A percentile compares a stretch with the other conserved stretches of the same genome.
phyloP scores from a whole-genome alignment of 1,140 invertebrate genomes.

The Thereuonema tuberculata region DNA sequence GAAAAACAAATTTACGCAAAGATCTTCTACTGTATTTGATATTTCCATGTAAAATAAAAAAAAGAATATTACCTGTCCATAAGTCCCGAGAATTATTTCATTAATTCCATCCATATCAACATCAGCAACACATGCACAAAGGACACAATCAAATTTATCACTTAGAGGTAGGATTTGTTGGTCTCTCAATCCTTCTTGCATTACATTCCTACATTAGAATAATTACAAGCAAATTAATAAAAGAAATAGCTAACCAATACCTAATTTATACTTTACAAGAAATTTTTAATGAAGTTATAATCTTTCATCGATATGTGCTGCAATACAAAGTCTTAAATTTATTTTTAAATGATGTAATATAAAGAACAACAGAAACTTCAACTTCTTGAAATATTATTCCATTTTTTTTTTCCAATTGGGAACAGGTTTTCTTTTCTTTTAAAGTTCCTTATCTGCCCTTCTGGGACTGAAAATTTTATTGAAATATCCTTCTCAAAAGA shows the following conservation, averaged over 20 bases:
- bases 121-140: constrained; percentile 47
- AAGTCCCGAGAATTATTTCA: constrained; percentile 57
- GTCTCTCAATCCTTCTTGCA: constrained; percentile 40
- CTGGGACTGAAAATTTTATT: too few species aligned
- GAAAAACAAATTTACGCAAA: neutral
- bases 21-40: neutral
- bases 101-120: constrained; percentile 55
- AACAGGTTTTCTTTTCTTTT: too few species aligned
- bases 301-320: neutral
- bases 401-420: too few species aligned
- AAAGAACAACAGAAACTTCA: too few species aligned
- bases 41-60: too few species aligned
- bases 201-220: constrained; percentile 42
- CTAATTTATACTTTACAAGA: too few species aligned
- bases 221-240: constrained; percentile 5
- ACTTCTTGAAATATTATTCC: too few species aligned
- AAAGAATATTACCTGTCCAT: constrained; percentile 40
- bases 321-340: too few species aligned
- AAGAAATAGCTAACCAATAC: too few species aligned
- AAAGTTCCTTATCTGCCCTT: too few species aligned
- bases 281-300: neutral
- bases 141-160: constrained; percentile 41
- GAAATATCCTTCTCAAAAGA: too few species aligned
- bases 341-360: too few species aligned
- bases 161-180: constrained; percentile 37